A percentile compares a stretch with the other conserved stretches of the same genome.
These are phyloP conservation scores for Oreonectes daqikongensis DNA, from an alignment of 2,797 vertebrate genomes.

Conservation along the genomic window DNA sequence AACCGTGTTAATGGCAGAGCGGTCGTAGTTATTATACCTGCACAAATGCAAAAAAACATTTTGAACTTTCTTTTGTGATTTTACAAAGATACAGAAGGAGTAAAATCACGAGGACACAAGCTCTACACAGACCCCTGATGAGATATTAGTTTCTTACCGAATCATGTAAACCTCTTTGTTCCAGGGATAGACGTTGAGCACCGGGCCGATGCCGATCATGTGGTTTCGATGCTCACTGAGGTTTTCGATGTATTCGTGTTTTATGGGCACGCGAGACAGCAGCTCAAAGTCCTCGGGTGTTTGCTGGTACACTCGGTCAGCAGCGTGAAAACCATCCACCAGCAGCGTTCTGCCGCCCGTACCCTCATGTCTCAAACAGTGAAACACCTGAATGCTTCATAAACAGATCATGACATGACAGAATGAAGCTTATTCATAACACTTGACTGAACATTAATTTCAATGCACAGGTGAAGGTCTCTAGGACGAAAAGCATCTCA, in stretches of 20 bases:
- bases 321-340: constrained; percentile 91
- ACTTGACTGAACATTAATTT: background rate
- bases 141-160: constrained; percentile 71
- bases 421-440: background rate
- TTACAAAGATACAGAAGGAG: too few relatives aligned
- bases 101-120: too few relatives aligned
- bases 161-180: constrained; percentile 92
- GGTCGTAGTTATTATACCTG: constrained; percentile 97
- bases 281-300: constrained; percentile 83
- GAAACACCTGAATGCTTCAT: constrained; percentile 90
- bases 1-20: constrained; percentile 85
- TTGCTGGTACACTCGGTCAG: constrained; percentile 76
- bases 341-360: constrained; percentile 88
- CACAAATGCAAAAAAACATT: background rate
- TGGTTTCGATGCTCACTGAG: constrained; percentile 80
- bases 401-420: background rate
- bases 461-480: too few relatives aligned
- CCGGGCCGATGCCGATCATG: constrained; percentile 85
- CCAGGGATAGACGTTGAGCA: constrained; percentile 90
- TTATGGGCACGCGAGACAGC: constrained; percentile 83
- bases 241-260: constrained; percentile 87
- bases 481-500: too few relatives aligned
- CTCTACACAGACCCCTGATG: too few relatives aligned
- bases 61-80: too few relatives aligned
- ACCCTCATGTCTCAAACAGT: constrained; percentile 91